Conservation (phyloP, 1,140 invertebrate genomes). For the Drosophila ohnishii region DNA sequence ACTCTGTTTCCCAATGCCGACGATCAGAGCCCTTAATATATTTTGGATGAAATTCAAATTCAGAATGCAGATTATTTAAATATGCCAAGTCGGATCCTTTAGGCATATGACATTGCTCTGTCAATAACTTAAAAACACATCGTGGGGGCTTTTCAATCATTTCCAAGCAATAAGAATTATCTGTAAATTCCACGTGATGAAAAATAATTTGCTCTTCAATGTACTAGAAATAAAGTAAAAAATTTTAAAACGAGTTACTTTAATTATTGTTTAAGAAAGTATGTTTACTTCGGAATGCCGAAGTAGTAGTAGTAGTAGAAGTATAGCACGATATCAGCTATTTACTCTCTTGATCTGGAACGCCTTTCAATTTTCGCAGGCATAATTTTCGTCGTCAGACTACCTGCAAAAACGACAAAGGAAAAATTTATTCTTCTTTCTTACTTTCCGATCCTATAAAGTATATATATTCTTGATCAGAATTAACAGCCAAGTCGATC, state of each 20-base stretch:
- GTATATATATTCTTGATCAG: no score
- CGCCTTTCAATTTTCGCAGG: no score
- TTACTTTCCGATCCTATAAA: no score
- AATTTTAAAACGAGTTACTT: neutral
- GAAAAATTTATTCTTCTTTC: no score
- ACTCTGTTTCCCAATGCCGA: conserved; percentile 95
- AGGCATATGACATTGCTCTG: conserved; percentile 97
- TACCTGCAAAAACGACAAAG: no score
- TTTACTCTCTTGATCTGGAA: no score
- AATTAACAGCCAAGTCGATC: no score
- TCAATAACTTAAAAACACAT: conserved; percentile 93
- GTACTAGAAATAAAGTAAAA: conserved; percentile 86
- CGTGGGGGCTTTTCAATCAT: conserved; percentile 95
- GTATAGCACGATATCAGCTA: no score
- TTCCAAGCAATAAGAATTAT: conserved; percentile 94
- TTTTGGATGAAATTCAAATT: conserved; percentile 93
- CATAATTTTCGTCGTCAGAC: no score
- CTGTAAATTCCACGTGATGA: conserved; percentile 95
- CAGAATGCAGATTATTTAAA: conserved; percentile 93
- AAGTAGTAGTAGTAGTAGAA: no score
- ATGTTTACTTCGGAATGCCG: no score
- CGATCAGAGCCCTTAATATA: conserved; percentile 95
- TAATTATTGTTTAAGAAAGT: neutral
- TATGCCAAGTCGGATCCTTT: conserved; percentile 96
- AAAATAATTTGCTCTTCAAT: conserved; percentile 94